Evolutionary conservation across 2,797 vertebrate species (phyloP).

Genomic region (Gephyroberyx darwinii): DNA sequence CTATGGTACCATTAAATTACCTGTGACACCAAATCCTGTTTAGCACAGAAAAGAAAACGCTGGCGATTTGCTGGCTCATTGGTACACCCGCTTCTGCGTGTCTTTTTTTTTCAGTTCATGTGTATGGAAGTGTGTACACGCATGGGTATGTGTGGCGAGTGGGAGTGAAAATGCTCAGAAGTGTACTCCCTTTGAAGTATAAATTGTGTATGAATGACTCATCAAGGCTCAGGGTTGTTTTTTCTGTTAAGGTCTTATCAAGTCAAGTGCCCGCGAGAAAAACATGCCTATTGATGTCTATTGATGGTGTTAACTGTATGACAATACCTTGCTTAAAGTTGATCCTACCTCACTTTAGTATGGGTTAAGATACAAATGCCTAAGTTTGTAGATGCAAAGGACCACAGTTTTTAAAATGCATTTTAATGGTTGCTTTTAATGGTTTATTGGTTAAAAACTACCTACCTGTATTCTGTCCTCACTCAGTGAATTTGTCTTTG

Average conservation of each 20-base stretch:
- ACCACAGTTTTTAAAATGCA: too few species aligned
- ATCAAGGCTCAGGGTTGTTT: slow-evolving; percentile 36
- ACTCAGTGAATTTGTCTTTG: neutral
- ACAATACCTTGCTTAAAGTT: neutral
- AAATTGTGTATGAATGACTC: slow-evolving; percentile 39
- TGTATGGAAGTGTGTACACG: neutral
- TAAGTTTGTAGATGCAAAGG: too few species aligned
- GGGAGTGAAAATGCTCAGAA: neutral
- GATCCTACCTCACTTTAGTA: neutral
- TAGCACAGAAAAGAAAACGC: slow-evolving; percentile 24
- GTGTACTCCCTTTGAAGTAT: slow-evolving; percentile 35
- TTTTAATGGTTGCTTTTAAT: neutral
- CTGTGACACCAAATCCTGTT: slow-evolving; percentile 60
- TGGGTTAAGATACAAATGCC: too few species aligned
- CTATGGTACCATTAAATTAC: slow-evolving; percentile 32
- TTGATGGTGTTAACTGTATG: neutral
- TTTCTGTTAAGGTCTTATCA: slow-evolving; percentile 40
- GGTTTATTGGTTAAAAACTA: neutral
- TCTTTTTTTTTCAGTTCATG: neutral
- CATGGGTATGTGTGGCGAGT: neutral
- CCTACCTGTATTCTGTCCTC: neutral
- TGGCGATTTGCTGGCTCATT: slow-evolving; percentile 1
- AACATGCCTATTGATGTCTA: neutral
- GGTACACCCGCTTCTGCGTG: slow-evolving; percentile 4
- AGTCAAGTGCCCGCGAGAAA: slow-evolving; percentile 30